Conservation (phyloP, 2,113 vertebrate species). For the Hippoglossus stenolepis region DNA sequence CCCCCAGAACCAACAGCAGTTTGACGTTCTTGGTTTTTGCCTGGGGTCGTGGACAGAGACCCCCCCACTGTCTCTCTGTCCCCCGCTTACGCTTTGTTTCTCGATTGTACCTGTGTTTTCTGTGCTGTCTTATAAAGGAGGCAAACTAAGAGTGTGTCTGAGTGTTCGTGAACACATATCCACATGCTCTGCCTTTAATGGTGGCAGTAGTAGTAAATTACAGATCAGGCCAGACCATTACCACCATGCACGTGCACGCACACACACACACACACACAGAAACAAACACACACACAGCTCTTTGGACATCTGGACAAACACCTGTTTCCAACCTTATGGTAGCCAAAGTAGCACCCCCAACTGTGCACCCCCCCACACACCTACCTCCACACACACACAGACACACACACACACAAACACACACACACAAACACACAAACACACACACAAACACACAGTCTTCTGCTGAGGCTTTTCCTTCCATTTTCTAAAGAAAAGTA, state of each 20-base stretch:
- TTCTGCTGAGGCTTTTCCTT: slow-evolving; percentile 58
- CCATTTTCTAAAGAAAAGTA: slow-evolving; percentile 62
- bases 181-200: slow-evolving; percentile 45
- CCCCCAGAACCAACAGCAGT: too few species aligned
- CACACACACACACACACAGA: slow-evolving; percentile 5
- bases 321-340: slow-evolving; percentile 53
- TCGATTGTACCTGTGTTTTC: slow-evolving; percentile 7
- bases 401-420: too few species aligned
- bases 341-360: slow-evolving; percentile 21
- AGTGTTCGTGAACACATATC: slow-evolving; percentile 1
- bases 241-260: slow-evolving; percentile 7
- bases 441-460: slow-evolving; percentile 4
- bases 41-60: too few species aligned
- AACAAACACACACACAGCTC: slow-evolving; percentile 9
- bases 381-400: too few species aligned
- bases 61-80: neutral
- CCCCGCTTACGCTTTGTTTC: neutral
- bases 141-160: slow-evolving; percentile 11
- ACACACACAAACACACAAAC: too few species aligned
- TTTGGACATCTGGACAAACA: slow-evolving; percentile 56
- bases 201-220: slow-evolving; percentile 61
- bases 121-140: neutral
- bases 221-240: slow-evolving; percentile 39
- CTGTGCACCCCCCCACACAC: neutral
- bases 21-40: too few species aligned